These are phyloP conservation scores for Phenganax subtilis DNA, from an alignment of 92 coral and sea anemone species.

Conservation along the genomic window DNA sequence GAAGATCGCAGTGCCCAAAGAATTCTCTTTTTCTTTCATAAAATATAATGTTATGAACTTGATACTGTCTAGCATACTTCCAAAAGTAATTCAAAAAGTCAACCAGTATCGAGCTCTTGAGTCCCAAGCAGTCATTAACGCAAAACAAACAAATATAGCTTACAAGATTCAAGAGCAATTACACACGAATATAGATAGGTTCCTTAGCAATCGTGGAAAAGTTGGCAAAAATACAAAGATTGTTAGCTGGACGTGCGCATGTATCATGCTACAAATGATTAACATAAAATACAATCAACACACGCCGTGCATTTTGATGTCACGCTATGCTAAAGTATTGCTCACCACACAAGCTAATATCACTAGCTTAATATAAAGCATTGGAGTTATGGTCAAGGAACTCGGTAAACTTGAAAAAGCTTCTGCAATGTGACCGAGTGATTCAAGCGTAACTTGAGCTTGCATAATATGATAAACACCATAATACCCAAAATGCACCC, in stretches of 20 bases:
- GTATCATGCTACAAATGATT: background rate
- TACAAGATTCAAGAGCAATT: background rate
- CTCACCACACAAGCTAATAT: background rate
- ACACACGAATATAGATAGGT: background rate
- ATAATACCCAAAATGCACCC: no score
- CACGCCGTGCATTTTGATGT: background rate
- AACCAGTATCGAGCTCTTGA: slow-evolving; percentile 7
- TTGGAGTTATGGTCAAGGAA: no score
- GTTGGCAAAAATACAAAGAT: background rate
- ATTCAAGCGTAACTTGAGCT: no score
- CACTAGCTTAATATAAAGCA: no score
- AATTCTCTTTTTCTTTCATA: no score
- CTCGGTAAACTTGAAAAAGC: background rate
- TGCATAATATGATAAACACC: no score
- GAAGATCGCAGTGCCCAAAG: no score
- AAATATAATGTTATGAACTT: background rate
- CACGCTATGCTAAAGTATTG: background rate
- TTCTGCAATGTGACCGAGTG: no score
- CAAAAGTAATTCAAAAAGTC: background rate
- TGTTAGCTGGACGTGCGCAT: background rate
- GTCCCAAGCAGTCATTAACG: slow-evolving; percentile 6
- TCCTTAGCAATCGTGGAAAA: background rate
- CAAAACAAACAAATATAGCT: slow-evolving; percentile 14
- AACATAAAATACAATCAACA: background rate
- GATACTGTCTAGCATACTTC: background rate